Percentiles rank a stretch among this genome's conserved stretches.
Conservation (phyloP, 2,113 vertebrate genomes). For the Formicarius rufipectus region DNA sequence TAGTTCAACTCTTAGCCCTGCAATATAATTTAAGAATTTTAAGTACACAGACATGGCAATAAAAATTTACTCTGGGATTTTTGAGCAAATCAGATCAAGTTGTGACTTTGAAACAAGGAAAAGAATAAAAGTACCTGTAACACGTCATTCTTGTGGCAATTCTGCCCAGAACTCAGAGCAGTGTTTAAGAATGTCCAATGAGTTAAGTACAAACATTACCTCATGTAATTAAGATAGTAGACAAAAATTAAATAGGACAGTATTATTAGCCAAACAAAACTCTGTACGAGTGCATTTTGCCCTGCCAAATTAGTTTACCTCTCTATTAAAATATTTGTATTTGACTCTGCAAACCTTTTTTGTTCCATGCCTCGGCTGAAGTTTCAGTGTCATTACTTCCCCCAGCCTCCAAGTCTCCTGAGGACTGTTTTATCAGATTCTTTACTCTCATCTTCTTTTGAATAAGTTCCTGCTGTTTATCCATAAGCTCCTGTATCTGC, state of each 20-base stretch:
- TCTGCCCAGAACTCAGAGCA: neutral
- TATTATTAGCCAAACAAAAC: neutral
- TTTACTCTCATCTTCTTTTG: constrained; percentile 78
- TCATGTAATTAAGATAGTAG: neutral
- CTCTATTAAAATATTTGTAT: neutral
- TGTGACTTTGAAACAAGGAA: neutral
- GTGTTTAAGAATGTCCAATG: neutral
- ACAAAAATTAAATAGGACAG: neutral
- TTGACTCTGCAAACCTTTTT: constrained; percentile 75
- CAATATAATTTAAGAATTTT: neutral
- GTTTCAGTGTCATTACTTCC: constrained; percentile 64
- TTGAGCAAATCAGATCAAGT: neutral
- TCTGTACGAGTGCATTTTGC: neutral
- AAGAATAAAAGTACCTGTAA: neutral
- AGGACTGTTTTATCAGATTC: constrained; percentile 76
- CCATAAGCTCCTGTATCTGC: constrained; percentile 87
- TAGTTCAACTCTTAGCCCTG: neutral
- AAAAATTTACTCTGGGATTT: neutral
- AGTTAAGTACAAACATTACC: neutral
- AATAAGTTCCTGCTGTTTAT: constrained; percentile 84
- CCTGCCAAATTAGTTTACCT: neutral
- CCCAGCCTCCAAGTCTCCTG: constrained; percentile 55
- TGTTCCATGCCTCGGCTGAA: constrained; percentile 75
- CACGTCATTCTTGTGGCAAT: neutral
- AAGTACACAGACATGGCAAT: neutral